Base-by-base conservation (phyloP, 2,797 vertebrate genomes). In the Darevskia nairensis region DNA sequence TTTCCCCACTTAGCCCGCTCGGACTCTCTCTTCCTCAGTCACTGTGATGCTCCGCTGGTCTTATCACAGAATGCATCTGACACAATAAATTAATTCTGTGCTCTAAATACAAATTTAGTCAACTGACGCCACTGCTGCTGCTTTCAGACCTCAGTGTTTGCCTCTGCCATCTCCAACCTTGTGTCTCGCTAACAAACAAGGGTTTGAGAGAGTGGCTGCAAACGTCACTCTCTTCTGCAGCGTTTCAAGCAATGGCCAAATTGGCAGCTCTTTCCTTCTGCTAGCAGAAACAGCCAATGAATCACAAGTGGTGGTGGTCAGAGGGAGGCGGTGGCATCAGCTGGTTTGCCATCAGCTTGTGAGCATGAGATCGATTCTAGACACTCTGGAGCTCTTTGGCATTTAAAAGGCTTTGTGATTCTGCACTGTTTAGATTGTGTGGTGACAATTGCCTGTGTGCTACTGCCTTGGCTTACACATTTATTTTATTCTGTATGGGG, bases 31-130 rank as follows among this genome's bases (percentile, higher is more conserved):
- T 59, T 59, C 41, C 39, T 46, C 21, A 9, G 50, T 3, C 0
- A 0, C 39, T 0, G 0, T 0, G 35, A 86, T 84, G 89, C 80
- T 83, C 6, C 29, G 0, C 25, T 64, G 25, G 17, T 32, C 0
- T 0, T 0, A 3, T 3, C 85, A 64, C 85, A 7, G 39, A 3
- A 0, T 29, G 23, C 32, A 17, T 10, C 84, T 29, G 21, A 0
- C 0, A 0, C 32, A 75, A 17, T 78, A n/a, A 44, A 50, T 9
- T n/a, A 61, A 35, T 78, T 39, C 68, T 9, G 15, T 32, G 4
- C 17, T 0, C 0, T 1, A 29, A 50, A 75, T n/a, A 74, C 64
- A 86, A 85, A 66, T 76, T 17, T 25, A n/a, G 71, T 23, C 19
- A 19, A 35, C 35, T 35, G 35, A 35, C 35, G 35, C 35, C 35